Base-by-base conservation (phyloP, 2,797 vertebrate species). In the Pseudomugil tenellus region DNA sequence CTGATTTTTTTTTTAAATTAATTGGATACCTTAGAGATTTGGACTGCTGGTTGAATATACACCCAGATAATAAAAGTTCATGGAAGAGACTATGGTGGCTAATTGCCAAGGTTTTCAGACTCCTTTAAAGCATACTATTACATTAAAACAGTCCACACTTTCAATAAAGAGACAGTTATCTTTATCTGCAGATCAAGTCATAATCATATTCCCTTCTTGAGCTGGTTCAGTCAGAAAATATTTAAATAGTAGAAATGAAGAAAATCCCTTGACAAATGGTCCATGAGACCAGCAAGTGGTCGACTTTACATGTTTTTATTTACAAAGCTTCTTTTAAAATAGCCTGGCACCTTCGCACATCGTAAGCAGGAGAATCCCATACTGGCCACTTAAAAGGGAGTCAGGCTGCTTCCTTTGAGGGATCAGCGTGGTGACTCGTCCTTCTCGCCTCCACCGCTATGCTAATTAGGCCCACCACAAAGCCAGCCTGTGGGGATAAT, bases 401-500 rank as follows among this genome's bases (percentile, higher is more conserved):
- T 77, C 80, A 85, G 89, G 91, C 83, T 84, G 71, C 92, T 91
- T 94, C 93, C 95, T 95, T 94, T 95, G 95, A 96, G 95, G 95
- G 94, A 97, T 98, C 96, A 95, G 95, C 68, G 51, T 75, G 77
- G 84, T 74, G 86, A 82, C 87, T 90, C 74, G 84, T 96, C 95
- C 94, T 95, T 94, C 60, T 81, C 70, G 55, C 82, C 81, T 77
- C 81, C 80, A 94, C 95, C 92, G 94, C 95, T 93, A 92, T 94
- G 95, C 96, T 99, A 98, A 99, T 99, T 98, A 98, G 97, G 96
- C 96, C 94, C 95, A 95, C 94, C 96, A 95, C 95, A 95, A 93
- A 95, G 94, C 91, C 90, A 94, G 96, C 97, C 97, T 97, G 96
- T 96, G 91, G 97, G 96, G 97, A 98, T 98, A 98, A 98, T 98